These are phyloP conservation scores for Paraescarpia echinospica DNA, from an alignment of 1,140 invertebrate genomes.

Conservation along the genomic window DNA sequence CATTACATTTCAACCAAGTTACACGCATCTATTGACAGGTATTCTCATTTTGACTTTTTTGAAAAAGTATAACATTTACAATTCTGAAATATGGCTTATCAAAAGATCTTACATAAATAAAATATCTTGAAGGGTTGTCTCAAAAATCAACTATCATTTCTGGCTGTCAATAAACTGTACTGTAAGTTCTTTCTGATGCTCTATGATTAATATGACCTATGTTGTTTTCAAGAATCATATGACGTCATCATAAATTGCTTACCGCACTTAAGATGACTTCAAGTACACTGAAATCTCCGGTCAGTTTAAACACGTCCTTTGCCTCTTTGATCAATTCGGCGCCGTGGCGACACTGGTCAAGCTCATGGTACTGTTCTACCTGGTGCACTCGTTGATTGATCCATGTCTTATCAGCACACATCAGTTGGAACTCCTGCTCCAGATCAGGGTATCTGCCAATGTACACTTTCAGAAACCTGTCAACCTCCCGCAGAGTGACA, in stretches of 20 bases:
- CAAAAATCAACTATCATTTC: too few species aligned
- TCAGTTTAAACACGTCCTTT: slow-evolving; percentile 31
- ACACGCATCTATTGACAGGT: too few species aligned
- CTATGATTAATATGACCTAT: background rate
- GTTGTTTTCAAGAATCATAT: background rate
- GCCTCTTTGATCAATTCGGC: slow-evolving; percentile 34
- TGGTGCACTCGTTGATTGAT: slow-evolving; percentile 34
- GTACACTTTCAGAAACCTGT: slow-evolving; percentile 22
- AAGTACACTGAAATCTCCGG: slow-evolving; percentile 34
- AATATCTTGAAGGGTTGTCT: too few species aligned
- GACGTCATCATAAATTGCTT: slow-evolving; percentile 10
- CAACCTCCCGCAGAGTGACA: slow-evolving; percentile 30
- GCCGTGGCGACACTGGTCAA: slow-evolving; percentile 32
- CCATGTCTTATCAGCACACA: slow-evolving; percentile 7
- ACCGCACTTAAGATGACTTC: slow-evolving; percentile 30
- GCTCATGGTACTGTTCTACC: slow-evolving; percentile 30
- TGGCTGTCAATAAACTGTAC: background rate
- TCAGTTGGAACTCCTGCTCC: slow-evolving; percentile 27
- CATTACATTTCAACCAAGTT: background rate
- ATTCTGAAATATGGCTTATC: too few species aligned
- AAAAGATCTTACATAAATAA: too few species aligned
- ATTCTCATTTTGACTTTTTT: too few species aligned
- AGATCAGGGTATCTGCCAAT: slow-evolving; percentile 18
- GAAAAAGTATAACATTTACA: too few species aligned
- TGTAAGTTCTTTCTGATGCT: background rate